Evolutionary conservation across 2,113 vertebrate species (phyloP), one percentile per base, ranked within the genome.

Genomic region (Neodontobutis hainanensis): DNA sequence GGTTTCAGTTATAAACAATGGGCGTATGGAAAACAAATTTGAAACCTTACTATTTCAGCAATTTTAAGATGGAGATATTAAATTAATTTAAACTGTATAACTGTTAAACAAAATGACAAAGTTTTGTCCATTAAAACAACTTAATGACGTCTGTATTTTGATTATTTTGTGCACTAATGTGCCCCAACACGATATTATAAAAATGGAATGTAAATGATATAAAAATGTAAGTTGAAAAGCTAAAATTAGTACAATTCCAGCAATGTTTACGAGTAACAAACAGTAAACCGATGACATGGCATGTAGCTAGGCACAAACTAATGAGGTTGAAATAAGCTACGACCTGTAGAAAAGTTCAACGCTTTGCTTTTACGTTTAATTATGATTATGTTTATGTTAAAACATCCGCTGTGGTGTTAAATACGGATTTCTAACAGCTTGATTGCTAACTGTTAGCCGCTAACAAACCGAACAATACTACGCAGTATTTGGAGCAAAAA

Each of bases 211-310:
- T 3, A 6, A 19, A 4, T 3, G 19, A 2, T 27, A 2, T 27
- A 27, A 27, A 27, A 27, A 27, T 27, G 19, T 27, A 27, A 2
- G 3, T 2, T 27, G 19, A 27, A 27, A 27, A 27, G 19, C 19
- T 27, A 27, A 27, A 27, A 27, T 27, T 27, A 27, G 19, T 5
- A 5, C 3, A 14, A 12, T 14, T 14, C 44, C 44, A 14, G 10
- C 44, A 3, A 10, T 50, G 16, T 55, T 55, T 55, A 55, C 14
- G 5, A 55, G 8, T 52, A 12, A n/a, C 52, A 55, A 55, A 35
- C 12, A 36, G 12, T 36, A n/a, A 38, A 55, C 12, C 52, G 52
- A 55, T 55, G 52, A 55, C 52, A 55, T 38, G 52, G 52, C 52
- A n/a, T 36, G 6, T 35, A 27, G 19, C 19, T 27, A 27, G 19